Percentiles rank a stretch among this genome's conserved stretches.
phyloP scores from a whole-genome alignment of 2,797 vertebrate species.

The Mycteria americana region DNA sequence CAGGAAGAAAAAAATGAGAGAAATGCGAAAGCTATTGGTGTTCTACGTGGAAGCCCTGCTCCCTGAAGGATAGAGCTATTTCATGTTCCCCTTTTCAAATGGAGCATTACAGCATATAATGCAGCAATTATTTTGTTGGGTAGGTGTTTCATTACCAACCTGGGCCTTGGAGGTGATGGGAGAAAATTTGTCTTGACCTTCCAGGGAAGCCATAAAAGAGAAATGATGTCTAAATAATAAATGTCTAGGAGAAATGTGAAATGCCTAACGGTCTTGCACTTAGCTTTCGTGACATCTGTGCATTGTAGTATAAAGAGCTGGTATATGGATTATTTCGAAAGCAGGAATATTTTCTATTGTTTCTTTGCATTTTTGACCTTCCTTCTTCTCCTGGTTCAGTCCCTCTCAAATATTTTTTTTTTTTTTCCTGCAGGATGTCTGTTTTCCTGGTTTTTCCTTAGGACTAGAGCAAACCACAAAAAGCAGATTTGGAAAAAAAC shows the following conservation, averaged over 20 bases:
- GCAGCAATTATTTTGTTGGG: constrained; percentile 39
- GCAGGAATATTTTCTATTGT: background rate
- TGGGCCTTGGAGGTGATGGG: constrained; percentile 38
- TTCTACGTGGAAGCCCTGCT: background rate
- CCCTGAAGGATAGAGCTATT: constrained; percentile 19
- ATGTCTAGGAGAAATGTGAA: background rate
- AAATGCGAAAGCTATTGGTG: background rate
- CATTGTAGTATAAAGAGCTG: background rate
- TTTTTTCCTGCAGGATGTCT: background rate
- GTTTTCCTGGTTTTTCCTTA: background rate
- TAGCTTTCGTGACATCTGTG: background rate
- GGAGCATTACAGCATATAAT: background rate
- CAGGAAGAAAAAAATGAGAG: background rate
- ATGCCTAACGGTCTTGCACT: background rate
- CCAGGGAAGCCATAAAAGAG: constrained; percentile 30
- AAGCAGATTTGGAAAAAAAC: background rate
- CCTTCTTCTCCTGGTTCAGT: background rate
- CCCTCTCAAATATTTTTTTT: background rate
- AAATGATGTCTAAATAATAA: constrained; percentile 44
- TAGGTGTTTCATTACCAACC: constrained; percentile 62
- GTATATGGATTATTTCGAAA: background rate
- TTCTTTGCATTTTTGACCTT: constrained; percentile 35
- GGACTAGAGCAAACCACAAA: background rate
- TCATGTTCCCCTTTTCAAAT: background rate
- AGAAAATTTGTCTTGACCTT: constrained; percentile 52